These are phyloP conservation scores for Threskiornis aethiopicus DNA, from an alignment of 2,797 vertebrate species.

Conservation along the genomic window DNA sequence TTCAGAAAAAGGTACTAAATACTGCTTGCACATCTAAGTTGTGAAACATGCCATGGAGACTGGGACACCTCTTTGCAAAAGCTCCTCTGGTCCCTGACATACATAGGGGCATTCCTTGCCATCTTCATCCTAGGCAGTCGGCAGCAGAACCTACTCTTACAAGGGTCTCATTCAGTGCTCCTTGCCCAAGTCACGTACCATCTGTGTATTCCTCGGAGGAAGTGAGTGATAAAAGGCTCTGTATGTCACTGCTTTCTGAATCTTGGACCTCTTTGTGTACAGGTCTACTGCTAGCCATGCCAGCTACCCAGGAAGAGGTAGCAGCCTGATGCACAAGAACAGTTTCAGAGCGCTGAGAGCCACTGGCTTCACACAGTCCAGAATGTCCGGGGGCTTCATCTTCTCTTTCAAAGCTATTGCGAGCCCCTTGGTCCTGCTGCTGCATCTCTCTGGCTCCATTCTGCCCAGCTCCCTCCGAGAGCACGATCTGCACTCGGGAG, in stretches of 20 bases:
- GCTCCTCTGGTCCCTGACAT: not conserved
- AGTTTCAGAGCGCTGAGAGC: conserved; percentile 86
- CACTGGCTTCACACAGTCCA: conserved; percentile 79
- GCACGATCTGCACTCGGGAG: conserved; percentile 88
- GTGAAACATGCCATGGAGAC: not conserved
- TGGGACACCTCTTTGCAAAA: not conserved
- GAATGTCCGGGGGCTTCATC: conserved; percentile 80
- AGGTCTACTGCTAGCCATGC: conserved; percentile 76
- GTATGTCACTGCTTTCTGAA: conserved; percentile 86
- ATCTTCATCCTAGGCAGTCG: not conserved
- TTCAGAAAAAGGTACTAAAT: not conserved
- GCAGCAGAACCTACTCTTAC: not conserved
- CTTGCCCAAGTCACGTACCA: conserved; percentile 76
- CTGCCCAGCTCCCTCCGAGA: conserved; percentile 82
- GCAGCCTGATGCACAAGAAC: conserved; percentile 86
- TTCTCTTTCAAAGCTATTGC: conserved; percentile 63
- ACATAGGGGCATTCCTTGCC: not conserved
- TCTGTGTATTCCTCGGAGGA: conserved; percentile 92
- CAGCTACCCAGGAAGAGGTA: conserved; percentile 78
- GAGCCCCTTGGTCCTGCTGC: conserved; percentile 55
- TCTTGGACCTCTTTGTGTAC: conserved; percentile 78
- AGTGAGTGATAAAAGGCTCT: conserved; percentile 87
- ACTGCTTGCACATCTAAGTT: not conserved
- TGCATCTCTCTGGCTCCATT: conserved; percentile 65
- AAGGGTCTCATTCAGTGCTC: not conserved